Percentiles rank a stretch among this genome's conserved stretches.
phyloP scores from a whole-genome alignment of 2,888 invertebrate species.

The Lasioglossum vierecki region DNA sequence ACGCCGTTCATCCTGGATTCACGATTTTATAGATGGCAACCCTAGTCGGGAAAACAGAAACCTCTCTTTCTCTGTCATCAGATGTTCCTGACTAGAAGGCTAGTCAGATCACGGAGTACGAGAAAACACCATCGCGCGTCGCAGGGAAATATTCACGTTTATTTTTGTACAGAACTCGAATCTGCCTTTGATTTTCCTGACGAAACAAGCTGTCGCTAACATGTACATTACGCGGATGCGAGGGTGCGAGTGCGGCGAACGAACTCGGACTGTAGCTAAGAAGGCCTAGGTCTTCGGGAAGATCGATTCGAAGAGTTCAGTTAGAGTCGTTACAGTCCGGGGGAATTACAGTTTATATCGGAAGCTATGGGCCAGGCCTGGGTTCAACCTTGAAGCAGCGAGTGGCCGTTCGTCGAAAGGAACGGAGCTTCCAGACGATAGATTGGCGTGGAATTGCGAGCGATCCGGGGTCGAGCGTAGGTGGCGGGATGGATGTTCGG shows the following conservation, averaged over 20 bases:
- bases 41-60: no score
- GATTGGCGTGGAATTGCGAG: slow-evolving; percentile 66
- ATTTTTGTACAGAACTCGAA: not conserved
- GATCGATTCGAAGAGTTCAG: slow-evolving; percentile 23
- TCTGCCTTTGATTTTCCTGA: not conserved
- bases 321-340: slow-evolving; percentile 8
- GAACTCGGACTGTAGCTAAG: not conserved
- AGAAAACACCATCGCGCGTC: not conserved
- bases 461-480: slow-evolving; percentile 33
- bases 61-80: not conserved
- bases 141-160: not conserved
- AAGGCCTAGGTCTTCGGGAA: not conserved
- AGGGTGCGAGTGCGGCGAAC: not conserved
- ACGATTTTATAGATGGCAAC: no score
- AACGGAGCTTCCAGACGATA: slow-evolving; percentile 56
- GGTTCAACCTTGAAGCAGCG: slow-evolving; percentile 14
- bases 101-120: not conserved
- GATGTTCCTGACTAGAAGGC: not conserved
- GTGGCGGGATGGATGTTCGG: slow-evolving; percentile 21
- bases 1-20: no score
- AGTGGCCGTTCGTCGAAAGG: slow-evolving; percentile 23
- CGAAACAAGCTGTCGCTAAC: not conserved
- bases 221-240: not conserved
- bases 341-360: slow-evolving; percentile 25
- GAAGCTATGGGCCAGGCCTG: not conserved